phyloP scores from a whole-genome alignment of 2,888 invertebrate species.

The Aspidiotus rigidus region DNA sequence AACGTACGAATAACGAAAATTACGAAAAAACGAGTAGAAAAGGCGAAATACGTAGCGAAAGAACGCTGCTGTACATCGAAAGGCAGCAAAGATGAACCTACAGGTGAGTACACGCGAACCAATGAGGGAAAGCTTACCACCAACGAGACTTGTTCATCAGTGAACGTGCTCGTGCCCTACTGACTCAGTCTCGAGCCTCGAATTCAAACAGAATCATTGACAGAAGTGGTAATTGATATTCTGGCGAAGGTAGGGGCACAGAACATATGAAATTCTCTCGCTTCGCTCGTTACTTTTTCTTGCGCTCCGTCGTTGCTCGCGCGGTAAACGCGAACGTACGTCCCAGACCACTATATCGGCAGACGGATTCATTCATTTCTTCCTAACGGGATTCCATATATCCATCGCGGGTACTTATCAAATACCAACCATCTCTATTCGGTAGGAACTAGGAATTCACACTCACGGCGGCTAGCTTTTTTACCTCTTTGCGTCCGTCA shows the following conservation, averaged over 20 bases:
- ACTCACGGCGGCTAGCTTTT: neutral
- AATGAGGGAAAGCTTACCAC: constrained; percentile 22
- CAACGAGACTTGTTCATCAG: constrained; percentile 31
- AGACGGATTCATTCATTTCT: constrained; percentile 32
- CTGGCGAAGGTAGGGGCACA: constrained; percentile 27
- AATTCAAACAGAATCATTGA: constrained; percentile 31
- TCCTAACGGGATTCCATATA: constrained; percentile 29
- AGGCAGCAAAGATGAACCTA: constrained; percentile 1
- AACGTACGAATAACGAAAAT: too few species aligned
- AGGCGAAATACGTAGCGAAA: too few species aligned
- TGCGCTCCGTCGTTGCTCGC: neutral
- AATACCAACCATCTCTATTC: constrained; percentile 23
- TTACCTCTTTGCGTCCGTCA: too few species aligned
- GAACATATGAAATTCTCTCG: constrained; percentile 13
- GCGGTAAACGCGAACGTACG: neutral
- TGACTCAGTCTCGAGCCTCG: constrained; percentile 32
- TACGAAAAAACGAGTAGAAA: too few species aligned
- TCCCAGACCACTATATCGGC: constrained; percentile 18
- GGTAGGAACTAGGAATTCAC: constrained; percentile 4
- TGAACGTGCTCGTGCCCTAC: constrained; percentile 32
- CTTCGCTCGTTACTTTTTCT: neutral
- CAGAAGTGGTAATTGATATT: constrained; percentile 32
- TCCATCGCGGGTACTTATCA: constrained; percentile 19
- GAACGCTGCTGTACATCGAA: constrained; percentile 4
- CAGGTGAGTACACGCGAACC: constrained; percentile 2